Percentiles rank a stretch among this genome's conserved stretches.
These are phyloP conservation scores for Hyposoter didymator DNA, from an alignment of 2,888 invertebrate genomes.

Conservation along the genomic window DNA sequence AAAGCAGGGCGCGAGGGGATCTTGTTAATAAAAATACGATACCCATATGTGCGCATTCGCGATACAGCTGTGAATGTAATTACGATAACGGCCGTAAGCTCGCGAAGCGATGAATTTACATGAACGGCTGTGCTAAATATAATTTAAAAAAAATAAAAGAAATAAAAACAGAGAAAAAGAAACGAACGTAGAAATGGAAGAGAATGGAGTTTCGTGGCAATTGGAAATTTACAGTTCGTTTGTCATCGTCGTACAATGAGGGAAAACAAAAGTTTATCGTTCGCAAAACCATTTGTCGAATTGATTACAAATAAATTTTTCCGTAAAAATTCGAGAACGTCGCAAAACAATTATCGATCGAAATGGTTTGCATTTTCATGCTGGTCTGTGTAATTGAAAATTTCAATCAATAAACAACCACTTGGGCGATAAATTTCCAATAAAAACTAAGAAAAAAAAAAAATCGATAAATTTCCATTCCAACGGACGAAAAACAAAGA, in stretches of 20 bases:
- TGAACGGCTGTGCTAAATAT: slow-evolving; percentile 70
- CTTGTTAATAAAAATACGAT: slow-evolving; percentile 73
- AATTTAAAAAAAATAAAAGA: slow-evolving; percentile 40
- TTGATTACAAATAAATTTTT: background rate
- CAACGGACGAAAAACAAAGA: background rate
- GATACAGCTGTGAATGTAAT: slow-evolving; percentile 79
- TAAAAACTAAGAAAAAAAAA: background rate
- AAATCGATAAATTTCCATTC: background rate
- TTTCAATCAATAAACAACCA: background rate
- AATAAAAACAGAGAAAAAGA: slow-evolving; percentile 35
- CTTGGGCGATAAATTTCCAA: background rate
- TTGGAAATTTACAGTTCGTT: background rate
- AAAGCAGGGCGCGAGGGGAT: slow-evolving; percentile 12
- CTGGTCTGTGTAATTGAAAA: background rate
- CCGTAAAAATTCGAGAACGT: background rate
- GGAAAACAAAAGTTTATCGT: background rate
- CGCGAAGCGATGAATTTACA: slow-evolving; percentile 76
- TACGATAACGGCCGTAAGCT: slow-evolving; percentile 76
- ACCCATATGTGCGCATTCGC: slow-evolving; percentile 73
- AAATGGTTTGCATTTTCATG: background rate
- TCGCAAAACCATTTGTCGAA: background rate
- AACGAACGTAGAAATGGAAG: slow-evolving; percentile 37
- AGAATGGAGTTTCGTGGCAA: background rate
- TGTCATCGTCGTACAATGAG: background rate
- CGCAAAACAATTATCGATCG: background rate